Evolutionary conservation across 1,140 invertebrate species (phyloP).

Genomic region (Drosophila burlai): DNA sequence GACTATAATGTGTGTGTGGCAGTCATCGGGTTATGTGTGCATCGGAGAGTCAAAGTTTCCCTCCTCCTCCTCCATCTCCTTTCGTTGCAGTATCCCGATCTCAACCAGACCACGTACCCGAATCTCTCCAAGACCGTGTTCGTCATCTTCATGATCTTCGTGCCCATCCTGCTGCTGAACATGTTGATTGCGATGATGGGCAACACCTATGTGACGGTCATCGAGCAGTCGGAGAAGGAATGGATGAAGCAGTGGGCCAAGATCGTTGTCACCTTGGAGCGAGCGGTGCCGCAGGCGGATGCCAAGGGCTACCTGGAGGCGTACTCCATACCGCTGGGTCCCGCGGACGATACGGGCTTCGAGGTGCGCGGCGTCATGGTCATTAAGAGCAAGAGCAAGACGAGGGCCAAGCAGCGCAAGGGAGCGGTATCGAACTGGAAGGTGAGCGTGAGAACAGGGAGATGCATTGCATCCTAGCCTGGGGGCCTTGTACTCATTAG

Average conservation of each 20-base stretch:
- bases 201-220: constrained; percentile 98
- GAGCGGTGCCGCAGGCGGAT: constrained; percentile 95
- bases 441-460: constrained; percentile 86
- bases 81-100: constrained; percentile 93
- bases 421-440: constrained; percentile 99
- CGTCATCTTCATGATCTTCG: constrained; percentile 98
- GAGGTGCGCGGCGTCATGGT: constrained; percentile 98
- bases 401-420: constrained; percentile 97
- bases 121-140: constrained; percentile 97
- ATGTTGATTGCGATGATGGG: constrained; percentile 99
- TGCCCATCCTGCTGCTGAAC: constrained; percentile 98
- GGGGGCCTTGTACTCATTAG: too few species aligned
- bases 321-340: constrained; percentile 96
- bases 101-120: constrained; percentile 95
- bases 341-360: constrained; percentile 92
- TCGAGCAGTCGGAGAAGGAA: constrained; percentile 99
- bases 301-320: constrained; percentile 96
- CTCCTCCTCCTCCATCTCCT: background rate
- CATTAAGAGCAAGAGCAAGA: constrained; percentile 98
- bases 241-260: constrained; percentile 99
- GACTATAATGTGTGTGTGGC: constrained; percentile 94
- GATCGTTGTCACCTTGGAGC: constrained; percentile 97
- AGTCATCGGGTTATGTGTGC: background rate
- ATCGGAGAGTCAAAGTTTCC: background rate
- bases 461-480: too few species aligned